Percentiles rank a stretch among this genome's conserved stretches.
phyloP scores from a whole-genome alignment of 2,888 invertebrate species.

The Parapristionchus giblindavisi region DNA sequence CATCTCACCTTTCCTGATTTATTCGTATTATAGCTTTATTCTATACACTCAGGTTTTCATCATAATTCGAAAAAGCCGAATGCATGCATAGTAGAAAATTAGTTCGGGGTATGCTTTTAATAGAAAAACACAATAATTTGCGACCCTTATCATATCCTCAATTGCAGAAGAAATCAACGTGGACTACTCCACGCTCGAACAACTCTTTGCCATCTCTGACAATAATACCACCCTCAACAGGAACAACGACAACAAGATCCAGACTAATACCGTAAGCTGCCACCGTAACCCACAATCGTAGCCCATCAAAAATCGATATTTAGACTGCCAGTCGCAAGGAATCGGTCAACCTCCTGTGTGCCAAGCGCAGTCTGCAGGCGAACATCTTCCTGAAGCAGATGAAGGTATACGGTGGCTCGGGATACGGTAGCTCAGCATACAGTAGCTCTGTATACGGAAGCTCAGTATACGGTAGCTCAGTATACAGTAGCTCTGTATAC shows the following conservation, averaged over 20 bases:
- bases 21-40: too few species aligned
- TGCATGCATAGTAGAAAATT: too few species aligned
- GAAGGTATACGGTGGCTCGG: slow-evolving; percentile 40
- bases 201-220: slow-evolving; percentile 24
- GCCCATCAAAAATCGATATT: slow-evolving; percentile 16
- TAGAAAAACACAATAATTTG: too few species aligned
- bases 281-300: too few species aligned
- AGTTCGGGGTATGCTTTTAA: too few species aligned
- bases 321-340: slow-evolving; percentile 18
- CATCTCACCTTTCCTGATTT: too few species aligned
- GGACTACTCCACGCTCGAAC: slow-evolving; percentile 19
- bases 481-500: background rate
- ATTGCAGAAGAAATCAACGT: slow-evolving; percentile 28
- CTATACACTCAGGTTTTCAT: too few species aligned
- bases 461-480: background rate
- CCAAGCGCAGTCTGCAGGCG: slow-evolving; percentile 53
- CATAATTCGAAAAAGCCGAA: too few species aligned
- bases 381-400: slow-evolving; percentile 56
- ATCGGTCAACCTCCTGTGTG: slow-evolving; percentile 48
- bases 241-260: background rate
- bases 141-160: too few species aligned
- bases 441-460: too few species aligned
- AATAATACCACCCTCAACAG: background rate
- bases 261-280: slow-evolving; percentile 9
- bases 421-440: background rate